Conservation (phyloP, 2,113 vertebrate genomes). For the Lichenostomus cassidix region DNA sequence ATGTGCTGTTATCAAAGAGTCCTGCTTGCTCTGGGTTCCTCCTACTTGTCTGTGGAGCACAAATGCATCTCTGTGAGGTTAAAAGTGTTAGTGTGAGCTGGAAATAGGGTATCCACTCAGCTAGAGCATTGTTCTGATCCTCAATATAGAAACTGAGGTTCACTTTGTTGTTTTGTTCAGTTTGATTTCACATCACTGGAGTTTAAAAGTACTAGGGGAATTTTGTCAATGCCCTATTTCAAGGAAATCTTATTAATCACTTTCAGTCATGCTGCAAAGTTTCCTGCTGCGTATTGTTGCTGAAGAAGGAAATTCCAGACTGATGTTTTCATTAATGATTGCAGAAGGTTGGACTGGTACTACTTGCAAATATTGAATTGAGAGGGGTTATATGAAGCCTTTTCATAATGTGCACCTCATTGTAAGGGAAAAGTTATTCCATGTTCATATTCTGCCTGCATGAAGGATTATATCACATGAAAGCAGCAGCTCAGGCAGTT, state of each 20-base stretch:
- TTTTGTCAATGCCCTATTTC: slow-evolving; percentile 15
- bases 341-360: not conserved
- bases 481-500: not conserved
- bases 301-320: slow-evolving; percentile 19
- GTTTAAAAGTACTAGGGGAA: not conserved
- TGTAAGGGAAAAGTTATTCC: not conserved
- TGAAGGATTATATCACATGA: not conserved
- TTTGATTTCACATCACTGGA: slow-evolving; percentile 15
- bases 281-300: slow-evolving; percentile 22
- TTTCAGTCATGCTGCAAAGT: not conserved
- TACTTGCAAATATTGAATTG: not conserved
- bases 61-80: not conserved
- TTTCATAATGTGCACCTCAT: not conserved
- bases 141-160: not conserved
- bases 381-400: not conserved
- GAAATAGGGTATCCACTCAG: slow-evolving; percentile 19
- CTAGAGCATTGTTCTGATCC: not conserved
- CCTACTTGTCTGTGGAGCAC: not conserved
- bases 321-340: not conserved
- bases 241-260: slow-evolving; percentile 45
- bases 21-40: not conserved
- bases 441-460: not conserved
- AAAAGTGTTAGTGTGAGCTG: not conserved
- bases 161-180: slow-evolving; percentile 39
- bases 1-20: not conserved